A percentile compares a stretch with the other conserved stretches of the same genome.
Conservation (phyloP, 2,888 invertebrate genomes). For the Parapristionchus giblindavisi region DNA sequence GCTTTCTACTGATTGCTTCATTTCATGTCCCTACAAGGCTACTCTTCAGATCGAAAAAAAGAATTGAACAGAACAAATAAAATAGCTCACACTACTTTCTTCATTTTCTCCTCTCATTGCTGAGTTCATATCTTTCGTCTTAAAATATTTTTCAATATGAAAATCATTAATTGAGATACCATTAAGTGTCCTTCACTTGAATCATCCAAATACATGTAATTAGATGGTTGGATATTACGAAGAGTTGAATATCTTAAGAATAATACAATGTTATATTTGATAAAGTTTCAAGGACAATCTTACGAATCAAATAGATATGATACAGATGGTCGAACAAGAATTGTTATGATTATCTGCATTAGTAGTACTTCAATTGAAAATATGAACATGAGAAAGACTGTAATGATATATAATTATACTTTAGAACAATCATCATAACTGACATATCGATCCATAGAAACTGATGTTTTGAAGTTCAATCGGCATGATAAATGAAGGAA, state of each 20-base stretch:
- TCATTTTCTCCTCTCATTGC: no score
- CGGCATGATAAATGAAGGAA: neutral
- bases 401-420: neutral
- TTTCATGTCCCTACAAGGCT: no score
- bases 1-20: no score
- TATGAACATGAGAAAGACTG: slow-evolving; percentile 19
- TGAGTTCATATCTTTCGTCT: no score
- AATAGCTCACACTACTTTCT: no score
- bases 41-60: no score
- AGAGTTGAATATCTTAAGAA: slow-evolving; percentile 9
- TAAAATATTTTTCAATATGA: no score
- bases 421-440: neutral
- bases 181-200: slow-evolving; percentile 9
- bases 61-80: no score
- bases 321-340: slow-evolving; percentile 7
- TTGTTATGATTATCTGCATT: neutral
- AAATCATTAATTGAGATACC: no score
- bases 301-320: slow-evolving; percentile 20
- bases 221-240: neutral
- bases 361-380: slow-evolving; percentile 17
- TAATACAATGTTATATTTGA: no score
- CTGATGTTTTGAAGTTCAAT: neutral
- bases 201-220: slow-evolving; percentile 22
- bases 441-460: neutral
- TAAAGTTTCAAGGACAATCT: neutral